Evolutionary conservation across 2,888 invertebrate species (phyloP).

Genomic region (Metellina segmentata): DNA sequence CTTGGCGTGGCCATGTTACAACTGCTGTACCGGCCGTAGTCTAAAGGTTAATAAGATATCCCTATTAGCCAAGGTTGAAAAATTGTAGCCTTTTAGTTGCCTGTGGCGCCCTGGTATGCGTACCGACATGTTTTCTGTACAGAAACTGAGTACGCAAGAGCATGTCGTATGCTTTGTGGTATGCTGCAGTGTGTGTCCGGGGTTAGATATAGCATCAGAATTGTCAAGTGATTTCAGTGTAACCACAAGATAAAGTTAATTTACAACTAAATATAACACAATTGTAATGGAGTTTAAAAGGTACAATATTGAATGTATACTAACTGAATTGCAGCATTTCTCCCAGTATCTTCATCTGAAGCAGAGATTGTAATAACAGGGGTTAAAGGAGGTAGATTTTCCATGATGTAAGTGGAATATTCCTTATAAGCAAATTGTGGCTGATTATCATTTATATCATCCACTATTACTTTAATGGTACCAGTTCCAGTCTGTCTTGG

Average conservation of each 20-base stretch:
- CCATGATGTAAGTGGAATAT: conserved; percentile 89
- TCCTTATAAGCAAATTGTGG: conserved; percentile 91
- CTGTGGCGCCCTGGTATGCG: no score
- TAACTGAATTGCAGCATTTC: conserved; percentile 91
- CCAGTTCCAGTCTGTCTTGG: conserved; percentile 96
- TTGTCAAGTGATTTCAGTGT: neutral
- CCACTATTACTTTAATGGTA: conserved; percentile 92
- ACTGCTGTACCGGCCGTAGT: no score
- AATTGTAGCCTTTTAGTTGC: no score
- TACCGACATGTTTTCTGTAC: no score
- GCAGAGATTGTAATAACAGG: conserved; percentile 90
- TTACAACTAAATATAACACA: neutral
- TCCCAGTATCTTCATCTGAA: conserved; percentile 90
- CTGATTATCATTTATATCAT: conserved; percentile 96
- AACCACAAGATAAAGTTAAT: neutral
- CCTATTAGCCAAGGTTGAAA: no score
- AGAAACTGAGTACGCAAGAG: no score
- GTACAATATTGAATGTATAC: conserved; percentile 47
- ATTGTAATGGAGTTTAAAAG: no score
- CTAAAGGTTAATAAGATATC: no score
- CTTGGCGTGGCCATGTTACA: no score
- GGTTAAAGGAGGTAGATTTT: conserved; percentile 90
- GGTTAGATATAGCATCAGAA: neutral
- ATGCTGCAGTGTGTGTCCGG: no score
- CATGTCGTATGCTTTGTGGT: no score